These are phyloP conservation scores for Crotalus helleri DNA, from an alignment of 2,113 vertebrate genomes.

Conservation along the genomic window DNA sequence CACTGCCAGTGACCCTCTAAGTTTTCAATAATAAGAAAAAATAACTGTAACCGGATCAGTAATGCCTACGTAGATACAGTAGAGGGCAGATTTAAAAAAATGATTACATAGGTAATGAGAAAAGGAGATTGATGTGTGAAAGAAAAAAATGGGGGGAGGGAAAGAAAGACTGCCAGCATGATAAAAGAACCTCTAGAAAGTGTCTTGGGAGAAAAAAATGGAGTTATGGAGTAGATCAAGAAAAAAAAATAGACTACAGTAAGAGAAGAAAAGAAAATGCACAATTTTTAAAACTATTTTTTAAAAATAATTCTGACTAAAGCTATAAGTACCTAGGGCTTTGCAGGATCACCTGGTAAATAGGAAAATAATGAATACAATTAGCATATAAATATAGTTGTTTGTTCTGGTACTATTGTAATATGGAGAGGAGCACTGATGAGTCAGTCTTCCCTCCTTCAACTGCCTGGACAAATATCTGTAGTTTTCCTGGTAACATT, in stretches of 20 bases:
- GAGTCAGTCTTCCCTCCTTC: neutral
- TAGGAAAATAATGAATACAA: neutral
- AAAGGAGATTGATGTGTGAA: neutral
- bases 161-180: neutral
- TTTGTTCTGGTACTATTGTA: neutral
- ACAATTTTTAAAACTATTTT: neutral
- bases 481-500: neutral
- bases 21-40: neutral
- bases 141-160: neutral
- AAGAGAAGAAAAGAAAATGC: neutral
- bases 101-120: neutral
- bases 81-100: neutral
- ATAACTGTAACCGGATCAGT: neutral
- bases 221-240: neutral
- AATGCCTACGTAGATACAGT: neutral
- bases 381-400: neutral
- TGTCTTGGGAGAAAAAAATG: neutral
- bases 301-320: neutral
- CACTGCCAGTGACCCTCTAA: neutral
- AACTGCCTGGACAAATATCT: neutral
- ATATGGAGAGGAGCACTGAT: neutral
- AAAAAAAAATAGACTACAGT: neutral
- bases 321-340: neutral
- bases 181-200: neutral
- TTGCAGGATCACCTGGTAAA: neutral